Base-by-base conservation (phyloP, 2,888 invertebrate species). In the Drepanosiphum platanoidis region DNA sequence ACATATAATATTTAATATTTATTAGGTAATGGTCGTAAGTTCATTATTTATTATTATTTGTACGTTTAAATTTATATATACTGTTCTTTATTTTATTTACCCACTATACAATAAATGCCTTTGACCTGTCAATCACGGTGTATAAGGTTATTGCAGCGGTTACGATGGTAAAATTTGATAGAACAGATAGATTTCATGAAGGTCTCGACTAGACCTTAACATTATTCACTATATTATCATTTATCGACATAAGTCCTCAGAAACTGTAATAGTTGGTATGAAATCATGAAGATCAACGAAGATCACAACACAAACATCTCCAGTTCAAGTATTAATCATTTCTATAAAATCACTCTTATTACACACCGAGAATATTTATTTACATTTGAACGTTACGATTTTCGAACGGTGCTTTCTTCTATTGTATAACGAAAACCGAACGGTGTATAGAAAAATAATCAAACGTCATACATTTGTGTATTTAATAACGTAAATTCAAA, bases 81-180 rank as follows among this genome's bases (percentile, higher is more conserved):
- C 52, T 22, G n/a, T 18, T 52, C 22, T 36, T 18, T 72, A 74
- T 52, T 46, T 18, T 72, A 74, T 52, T 46, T 13, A 52, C 11
- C 3, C 11, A 30, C 18, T 46, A 52, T 52, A 52, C 5, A 9
- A 71, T 2, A n/a, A 13, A 32, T 32, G 46, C 32, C 46, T 32
- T 74, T 74, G 46, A 74, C 32, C 46, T 74, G 74, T 74, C 74
- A 52, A 74, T 74, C 32, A 74, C 46, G 22, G 5, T 32, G 5
- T 32, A 46, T 46, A 74, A 74, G 74, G 74, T 72, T 72, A 46
- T 52, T 46, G 42, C 22, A n/a, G n/a, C n/a, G 18, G 46, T 72
- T 30, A 72, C 36, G 71, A 42, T 7, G 30, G 72, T 52, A 46
- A 46, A 74, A 72, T 46, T 15, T 46, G 32, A 46, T 42, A 46